Conservation (phyloP, 1,140 invertebrate species). For the Coptotermes formosanus region DNA sequence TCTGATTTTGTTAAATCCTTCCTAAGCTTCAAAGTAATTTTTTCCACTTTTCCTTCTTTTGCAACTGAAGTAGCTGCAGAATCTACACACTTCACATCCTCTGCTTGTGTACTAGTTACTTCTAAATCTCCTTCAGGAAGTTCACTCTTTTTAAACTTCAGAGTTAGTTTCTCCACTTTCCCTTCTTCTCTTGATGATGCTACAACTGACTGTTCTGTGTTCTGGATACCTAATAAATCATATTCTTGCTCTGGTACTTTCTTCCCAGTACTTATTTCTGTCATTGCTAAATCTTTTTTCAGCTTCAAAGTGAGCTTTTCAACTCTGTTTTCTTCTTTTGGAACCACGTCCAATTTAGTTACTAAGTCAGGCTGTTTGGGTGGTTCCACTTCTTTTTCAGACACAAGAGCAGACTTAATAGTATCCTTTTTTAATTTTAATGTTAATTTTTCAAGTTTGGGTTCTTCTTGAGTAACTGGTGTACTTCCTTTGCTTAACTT, state of each 20-base stretch:
- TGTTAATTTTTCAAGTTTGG: not conserved
- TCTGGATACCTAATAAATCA: not conserved
- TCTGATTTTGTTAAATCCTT: constrained; percentile 27
- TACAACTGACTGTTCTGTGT: not conserved
- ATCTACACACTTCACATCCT: constrained; percentile 2
- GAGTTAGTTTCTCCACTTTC: not conserved
- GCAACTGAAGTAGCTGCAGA: not conserved
- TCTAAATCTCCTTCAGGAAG: not conserved
- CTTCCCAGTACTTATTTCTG: constrained; percentile 15
- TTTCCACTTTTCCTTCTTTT: constrained; percentile 23
- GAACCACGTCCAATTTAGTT: not conserved
- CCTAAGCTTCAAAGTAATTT: constrained; percentile 31
- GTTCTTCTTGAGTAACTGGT: not conserved
- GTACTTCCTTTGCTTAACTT: not conserved
- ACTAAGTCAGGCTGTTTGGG: not conserved
- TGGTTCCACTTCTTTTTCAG: not conserved
- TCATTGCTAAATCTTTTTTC: constrained; percentile 9
- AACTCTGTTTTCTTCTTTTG: constrained; percentile 23
- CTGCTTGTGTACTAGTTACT: not conserved
- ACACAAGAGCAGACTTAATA: not conserved
- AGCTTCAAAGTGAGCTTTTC: constrained; percentile 30
- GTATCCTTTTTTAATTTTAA: constrained; percentile 12
- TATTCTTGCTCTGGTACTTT: not conserved
- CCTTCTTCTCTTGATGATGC: constrained; percentile 5
- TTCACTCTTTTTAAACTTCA: constrained; percentile 4